Evolutionary conservation across 1,140 invertebrate genomes (phyloP).

Genomic region (Drosophila novamexicana): DNA sequence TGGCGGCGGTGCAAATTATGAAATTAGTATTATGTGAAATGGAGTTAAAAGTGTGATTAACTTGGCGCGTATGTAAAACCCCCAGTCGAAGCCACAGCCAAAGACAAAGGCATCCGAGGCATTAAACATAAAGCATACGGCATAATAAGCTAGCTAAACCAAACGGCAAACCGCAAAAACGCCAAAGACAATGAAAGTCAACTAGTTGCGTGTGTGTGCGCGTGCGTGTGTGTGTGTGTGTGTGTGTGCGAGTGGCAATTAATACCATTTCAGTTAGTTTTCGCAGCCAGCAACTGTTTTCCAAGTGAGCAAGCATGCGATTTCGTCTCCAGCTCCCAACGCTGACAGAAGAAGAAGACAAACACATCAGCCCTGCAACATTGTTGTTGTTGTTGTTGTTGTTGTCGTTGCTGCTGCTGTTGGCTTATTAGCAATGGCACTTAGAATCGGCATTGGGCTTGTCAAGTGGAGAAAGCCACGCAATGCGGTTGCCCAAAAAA

Average conservation of each 20-base stretch:
- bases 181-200: conserved; percentile 74
- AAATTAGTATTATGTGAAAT: conserved; percentile 80
- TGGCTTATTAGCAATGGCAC: conserved; percentile 66
- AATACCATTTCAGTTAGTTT: conserved; percentile 67
- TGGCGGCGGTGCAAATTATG: conserved; percentile 66
- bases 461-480: conserved; percentile 61
- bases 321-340: conserved; percentile 29
- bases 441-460: conserved; percentile 57
- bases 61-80: conserved; percentile 62
- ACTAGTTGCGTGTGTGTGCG: conserved; percentile 9
- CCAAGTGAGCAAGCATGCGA: conserved; percentile 45
- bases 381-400: conserved; percentile 5
- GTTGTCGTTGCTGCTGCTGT: neutral
- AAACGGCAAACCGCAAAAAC: conserved; percentile 42
- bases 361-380: conserved; percentile 27
- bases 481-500: conserved; percentile 55
- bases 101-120: conserved; percentile 30
- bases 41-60: conserved; percentile 80
- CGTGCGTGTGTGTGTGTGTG: conserved; percentile 4
- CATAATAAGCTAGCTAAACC: conserved; percentile 56
- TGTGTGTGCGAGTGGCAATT: conserved; percentile 57
- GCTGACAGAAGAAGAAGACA: conserved; percentile 5
- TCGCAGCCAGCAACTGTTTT: conserved; percentile 41
- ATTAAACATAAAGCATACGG: conserved; percentile 46
- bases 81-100: conserved; percentile 8